Conservation (phyloP, 2,113 vertebrate genomes). For the Leptobrachium leishanense region DNA sequence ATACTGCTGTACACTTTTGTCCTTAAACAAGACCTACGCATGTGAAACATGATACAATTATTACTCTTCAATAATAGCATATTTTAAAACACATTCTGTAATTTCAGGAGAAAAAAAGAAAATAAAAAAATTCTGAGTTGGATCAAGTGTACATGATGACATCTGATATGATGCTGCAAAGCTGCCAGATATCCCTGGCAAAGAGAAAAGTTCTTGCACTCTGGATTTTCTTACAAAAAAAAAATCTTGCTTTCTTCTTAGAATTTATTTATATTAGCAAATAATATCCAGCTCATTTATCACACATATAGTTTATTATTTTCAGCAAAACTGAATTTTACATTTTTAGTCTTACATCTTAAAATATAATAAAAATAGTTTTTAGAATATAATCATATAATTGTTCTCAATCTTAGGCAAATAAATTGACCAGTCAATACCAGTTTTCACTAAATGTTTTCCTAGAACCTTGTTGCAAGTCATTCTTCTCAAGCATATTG, state of each 20-base stretch:
- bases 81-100: constrained; percentile 22
- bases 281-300: constrained; percentile 15
- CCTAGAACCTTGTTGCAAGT: no score
- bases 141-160: constrained; percentile 34
- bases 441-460: no score
- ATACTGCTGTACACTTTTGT: no score
- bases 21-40: no score
- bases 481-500: no score
- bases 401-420: no score
- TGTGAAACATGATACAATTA: not conserved
- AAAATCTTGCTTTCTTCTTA: constrained; percentile 31
- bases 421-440: no score
- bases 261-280: constrained; percentile 28
- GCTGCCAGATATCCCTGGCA: constrained; percentile 51
- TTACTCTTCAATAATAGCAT: not conserved
- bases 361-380: no score
- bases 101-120: constrained; percentile 20
- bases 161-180: constrained; percentile 53
- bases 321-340: not conserved
- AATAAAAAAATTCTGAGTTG: constrained; percentile 13
- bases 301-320: not conserved
- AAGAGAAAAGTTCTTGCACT: constrained; percentile 54
- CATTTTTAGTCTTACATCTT: no score
- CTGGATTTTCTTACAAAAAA: constrained; percentile 48
- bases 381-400: no score